Base-by-base conservation (phyloP, 2,888 invertebrate genomes). In the Schizotus pectinicornis region DNA sequence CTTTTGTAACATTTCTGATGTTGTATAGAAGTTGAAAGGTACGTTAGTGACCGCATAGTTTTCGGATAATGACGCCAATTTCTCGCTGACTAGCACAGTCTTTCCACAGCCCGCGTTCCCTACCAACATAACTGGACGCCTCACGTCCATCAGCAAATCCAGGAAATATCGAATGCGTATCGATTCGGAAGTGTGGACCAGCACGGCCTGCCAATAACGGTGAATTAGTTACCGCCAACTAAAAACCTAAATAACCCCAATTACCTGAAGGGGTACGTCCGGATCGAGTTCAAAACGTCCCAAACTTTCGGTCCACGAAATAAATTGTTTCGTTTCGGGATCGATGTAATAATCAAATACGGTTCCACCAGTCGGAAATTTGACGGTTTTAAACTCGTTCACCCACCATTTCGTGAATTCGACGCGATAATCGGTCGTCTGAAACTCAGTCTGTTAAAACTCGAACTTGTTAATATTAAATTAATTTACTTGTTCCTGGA, bases 361-460 rank as follows among this genome's bases (percentile, higher is more conserved):
- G 0, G 95, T 95, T 2, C 95, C 96, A 56, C 91, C 91, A 48
- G 87, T 68, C 1, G 98, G 97, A 78, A 96, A 97, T 79, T 94
- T 95, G 1, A 98, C 85, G 14, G 90, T 90, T 81, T 98, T 98
- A 79, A 97, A 98, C 79, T 98, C 98, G 74, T 94, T 95, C 8
- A 90, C 83, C 94, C 96, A 98, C 98, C 98, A 98, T 83, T 97
- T 97, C 38, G 95, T 93, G 78, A 96, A 98, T 79, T 98, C 89
- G 58, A 88, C 84, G 70, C 89, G 82, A 75, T 88, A 89, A 78
- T 89, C 89, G 63, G 88, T 84, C 59, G 84, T 70, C 79, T 80
- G 50, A 62, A 73, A 75, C 9, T 11, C 8, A 30, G 43, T 22
- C 41, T 12, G 31, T 1, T 22, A 42, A 34, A 36, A 9, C n/a